Conservation (phyloP, 1,140 invertebrate genomes). For the Hyles vespertilio region DNA sequence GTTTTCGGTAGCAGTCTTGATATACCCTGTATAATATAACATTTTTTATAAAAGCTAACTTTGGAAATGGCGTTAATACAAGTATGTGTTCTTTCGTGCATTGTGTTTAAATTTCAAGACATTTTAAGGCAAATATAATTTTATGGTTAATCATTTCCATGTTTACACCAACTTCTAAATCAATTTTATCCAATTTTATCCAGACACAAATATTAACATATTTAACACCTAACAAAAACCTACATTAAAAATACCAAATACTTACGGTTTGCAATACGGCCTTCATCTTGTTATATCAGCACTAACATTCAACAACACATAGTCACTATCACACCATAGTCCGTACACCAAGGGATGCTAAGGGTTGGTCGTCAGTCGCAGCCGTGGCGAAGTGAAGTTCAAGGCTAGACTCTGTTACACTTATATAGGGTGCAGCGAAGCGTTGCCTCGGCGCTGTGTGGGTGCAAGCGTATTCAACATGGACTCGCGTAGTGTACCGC, state of each 20-base stretch:
- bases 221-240: background rate
- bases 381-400: constrained; percentile 64
- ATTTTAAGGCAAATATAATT: no score
- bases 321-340: constrained; percentile 25
- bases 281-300: constrained; percentile 34
- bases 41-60: no score
- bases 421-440: constrained; percentile 70
- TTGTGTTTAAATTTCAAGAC: background rate
- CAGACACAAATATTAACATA: no score
- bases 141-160: no score
- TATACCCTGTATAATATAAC: no score
- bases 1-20: no score
- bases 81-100: background rate
- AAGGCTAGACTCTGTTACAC: constrained; percentile 52
- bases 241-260: constrained; percentile 10
- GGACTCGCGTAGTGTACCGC: constrained; percentile 23
- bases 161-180: no score
- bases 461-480: constrained; percentile 37
- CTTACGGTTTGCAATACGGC: constrained; percentile 48
- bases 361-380: constrained; percentile 30
- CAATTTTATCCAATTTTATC: no score
- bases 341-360: constrained; percentile 4
- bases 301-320: constrained; percentile 36
- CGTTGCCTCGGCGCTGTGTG: constrained; percentile 46
- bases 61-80: background rate